A percentile compares a stretch with the other conserved stretches of the same genome.
phyloP scores from a whole-genome alignment of 2,797 vertebrate species.

The Chaunax sp. region DNA sequence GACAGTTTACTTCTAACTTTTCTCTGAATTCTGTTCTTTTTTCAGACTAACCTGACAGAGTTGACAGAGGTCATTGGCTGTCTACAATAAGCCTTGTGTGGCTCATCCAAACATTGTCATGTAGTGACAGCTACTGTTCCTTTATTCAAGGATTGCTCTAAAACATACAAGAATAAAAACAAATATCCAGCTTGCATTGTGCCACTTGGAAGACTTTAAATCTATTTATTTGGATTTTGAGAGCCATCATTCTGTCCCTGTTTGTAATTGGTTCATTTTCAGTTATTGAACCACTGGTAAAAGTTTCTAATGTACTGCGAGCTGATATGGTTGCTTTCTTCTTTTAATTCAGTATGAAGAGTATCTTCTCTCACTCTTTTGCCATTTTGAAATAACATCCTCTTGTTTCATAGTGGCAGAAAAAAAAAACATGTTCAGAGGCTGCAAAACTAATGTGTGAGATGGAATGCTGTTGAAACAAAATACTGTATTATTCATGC shows the following conservation, averaged over 20 bases:
- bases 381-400: slow-evolving; percentile 14
- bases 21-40: slow-evolving; percentile 35
- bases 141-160: slow-evolving; percentile 5
- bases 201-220: slow-evolving; percentile 10
- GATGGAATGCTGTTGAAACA: slow-evolving; percentile 53
- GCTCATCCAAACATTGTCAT: slow-evolving; percentile 28
- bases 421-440: slow-evolving; percentile 29
- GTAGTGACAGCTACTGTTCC: slow-evolving; percentile 25
- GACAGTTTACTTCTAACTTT: slow-evolving; percentile 17
- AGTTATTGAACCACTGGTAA: slow-evolving; percentile 28
- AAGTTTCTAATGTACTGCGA: slow-evolving; percentile 31
- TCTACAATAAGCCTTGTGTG: slow-evolving; percentile 18
- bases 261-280: slow-evolving; percentile 43
- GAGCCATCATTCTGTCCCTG: slow-evolving; percentile 31
- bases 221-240: slow-evolving; percentile 41
- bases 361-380: slow-evolving; percentile 11
- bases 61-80: slow-evolving; percentile 26
- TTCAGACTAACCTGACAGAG: slow-evolving; percentile 33
- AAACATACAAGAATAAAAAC: slow-evolving; percentile 1
- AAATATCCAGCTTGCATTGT: neutral
- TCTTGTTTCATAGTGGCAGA: slow-evolving; percentile 1
- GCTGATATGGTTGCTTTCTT: slow-evolving; percentile 33
- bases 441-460: slow-evolving; percentile 49
- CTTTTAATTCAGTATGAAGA: slow-evolving; percentile 39
- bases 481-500: slow-evolving; percentile 66